phyloP scores from a whole-genome alignment of 2,797 vertebrate genomes.

The Sebastes oblongus region DNA sequence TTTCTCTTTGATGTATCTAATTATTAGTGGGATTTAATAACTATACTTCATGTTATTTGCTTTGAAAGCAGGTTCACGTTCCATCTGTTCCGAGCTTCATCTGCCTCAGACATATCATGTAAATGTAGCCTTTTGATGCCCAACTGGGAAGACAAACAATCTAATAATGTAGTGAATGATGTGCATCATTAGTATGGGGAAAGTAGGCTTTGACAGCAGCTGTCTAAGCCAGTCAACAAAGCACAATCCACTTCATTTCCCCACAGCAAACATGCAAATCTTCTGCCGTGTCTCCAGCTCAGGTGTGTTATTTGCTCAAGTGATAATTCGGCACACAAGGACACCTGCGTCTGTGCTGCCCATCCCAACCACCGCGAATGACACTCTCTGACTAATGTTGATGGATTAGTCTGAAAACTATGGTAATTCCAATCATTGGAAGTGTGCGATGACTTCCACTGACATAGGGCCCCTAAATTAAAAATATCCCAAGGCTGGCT shows the following conservation, averaged over 20 bases:
- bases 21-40: neutral
- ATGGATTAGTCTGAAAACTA: constrained; percentile 73
- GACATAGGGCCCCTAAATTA: constrained; percentile 61
- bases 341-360: constrained; percentile 61
- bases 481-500: constrained; percentile 71
- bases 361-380: constrained; percentile 57
- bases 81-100: neutral
- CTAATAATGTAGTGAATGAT: constrained; percentile 53
- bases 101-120: neutral
- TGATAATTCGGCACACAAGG: constrained; percentile 70
- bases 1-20: neutral
- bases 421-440: constrained; percentile 65
- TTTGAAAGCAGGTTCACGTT: neutral
- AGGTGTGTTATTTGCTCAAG: constrained; percentile 73
- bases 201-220: constrained; percentile 55
- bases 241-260: constrained; percentile 67
- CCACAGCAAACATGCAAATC: constrained; percentile 78
- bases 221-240: constrained; percentile 62
- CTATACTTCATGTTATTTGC: neutral
- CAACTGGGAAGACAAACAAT: constrained; percentile 5
- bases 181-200: constrained; percentile 60
- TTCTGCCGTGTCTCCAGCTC: constrained; percentile 63
- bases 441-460: constrained; percentile 53
- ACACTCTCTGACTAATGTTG: constrained; percentile 72
- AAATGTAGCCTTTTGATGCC: constrained; percentile 16